Percentiles rank a stretch among this genome's conserved stretches.
Evolutionary conservation across 2,888 invertebrate species (phyloP).

Genomic region (Lasioglossum malachurum): DNA sequence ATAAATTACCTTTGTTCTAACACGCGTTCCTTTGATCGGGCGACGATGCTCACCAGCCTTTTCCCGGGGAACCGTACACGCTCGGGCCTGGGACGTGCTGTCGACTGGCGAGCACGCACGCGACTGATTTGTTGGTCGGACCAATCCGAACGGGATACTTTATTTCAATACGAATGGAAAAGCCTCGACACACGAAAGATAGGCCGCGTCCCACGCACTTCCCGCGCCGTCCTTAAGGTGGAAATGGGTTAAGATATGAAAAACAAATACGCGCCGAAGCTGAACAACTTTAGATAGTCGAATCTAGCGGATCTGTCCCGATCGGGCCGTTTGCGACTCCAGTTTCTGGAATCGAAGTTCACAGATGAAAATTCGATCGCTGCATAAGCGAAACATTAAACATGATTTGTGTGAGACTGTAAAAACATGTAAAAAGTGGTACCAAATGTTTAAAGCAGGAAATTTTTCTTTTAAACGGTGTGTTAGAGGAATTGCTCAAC

Average conservation of each 20-base stretch:
- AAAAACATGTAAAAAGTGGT: too few species aligned
- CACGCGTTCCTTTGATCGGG: constrained; percentile 12
- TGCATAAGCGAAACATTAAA: too few species aligned
- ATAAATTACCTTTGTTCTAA: constrained; percentile 39
- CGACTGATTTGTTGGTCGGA: constrained; percentile 28
- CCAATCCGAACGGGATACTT: not conserved
- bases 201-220: not conserved
- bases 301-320: not conserved
- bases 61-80: constrained; percentile 16
- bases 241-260: not conserved
- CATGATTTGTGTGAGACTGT: too few species aligned
- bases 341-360: not conserved
- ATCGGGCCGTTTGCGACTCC: not conserved
- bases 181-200: not conserved
- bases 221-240: not conserved
- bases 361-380: too few species aligned
- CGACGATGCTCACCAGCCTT: constrained; percentile 13
- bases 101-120: constrained; percentile 34
- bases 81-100: constrained; percentile 6
- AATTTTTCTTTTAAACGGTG: too few species aligned
- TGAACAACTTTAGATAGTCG: not conserved
- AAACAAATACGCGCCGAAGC: not conserved
- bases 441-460: too few species aligned
- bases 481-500: too few species aligned
- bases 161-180: not conserved